These are phyloP conservation scores for Pachyrhynchus sulphureomaculatus DNA, from an alignment of 1,140 invertebrate genomes.

Conservation along the genomic window DNA sequence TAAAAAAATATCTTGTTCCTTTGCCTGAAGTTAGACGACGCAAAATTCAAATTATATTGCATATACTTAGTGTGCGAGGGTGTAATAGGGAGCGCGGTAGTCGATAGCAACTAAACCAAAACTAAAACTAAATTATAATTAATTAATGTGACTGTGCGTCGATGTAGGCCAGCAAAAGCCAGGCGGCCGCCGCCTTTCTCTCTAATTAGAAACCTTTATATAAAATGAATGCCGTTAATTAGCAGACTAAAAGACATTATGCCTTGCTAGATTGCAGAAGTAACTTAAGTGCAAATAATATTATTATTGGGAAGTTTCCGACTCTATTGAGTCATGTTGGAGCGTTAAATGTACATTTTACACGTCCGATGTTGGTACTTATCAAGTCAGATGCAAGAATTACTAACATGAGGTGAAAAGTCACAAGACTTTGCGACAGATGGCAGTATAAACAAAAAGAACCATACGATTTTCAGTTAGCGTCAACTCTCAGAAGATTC, in stretches of 20 bases:
- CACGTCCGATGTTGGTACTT: neutral
- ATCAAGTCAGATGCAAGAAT: too few species aligned
- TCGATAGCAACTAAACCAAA: slow-evolving; percentile 56
- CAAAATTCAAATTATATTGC: too few species aligned
- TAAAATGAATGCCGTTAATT: slow-evolving; percentile 63
- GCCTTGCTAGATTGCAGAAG: slow-evolving; percentile 51
- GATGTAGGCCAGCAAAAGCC: slow-evolving; percentile 52
- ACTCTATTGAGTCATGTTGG: neutral
- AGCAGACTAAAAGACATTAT: slow-evolving; percentile 61
- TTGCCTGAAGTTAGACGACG: too few species aligned
- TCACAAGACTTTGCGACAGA: too few species aligned
- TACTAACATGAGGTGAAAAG: too few species aligned
- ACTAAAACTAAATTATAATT: slow-evolving; percentile 79
- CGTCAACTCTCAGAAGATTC: too few species aligned
- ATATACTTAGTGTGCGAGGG: slow-evolving; percentile 5
- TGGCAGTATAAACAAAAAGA: too few species aligned
- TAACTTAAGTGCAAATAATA: slow-evolving; percentile 44
- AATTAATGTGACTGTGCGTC: slow-evolving; percentile 65
- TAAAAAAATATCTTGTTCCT: too few species aligned
- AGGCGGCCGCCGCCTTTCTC: slow-evolving; percentile 44
- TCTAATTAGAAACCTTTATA: slow-evolving; percentile 63
- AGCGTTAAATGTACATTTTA: neutral
- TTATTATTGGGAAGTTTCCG: slow-evolving; percentile 28
- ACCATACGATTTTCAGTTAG: too few species aligned
- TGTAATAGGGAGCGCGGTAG: slow-evolving; percentile 2